Conservation (phyloP, 92 coral and sea anemone species). For the Epizoanthus scotinus region DNA sequence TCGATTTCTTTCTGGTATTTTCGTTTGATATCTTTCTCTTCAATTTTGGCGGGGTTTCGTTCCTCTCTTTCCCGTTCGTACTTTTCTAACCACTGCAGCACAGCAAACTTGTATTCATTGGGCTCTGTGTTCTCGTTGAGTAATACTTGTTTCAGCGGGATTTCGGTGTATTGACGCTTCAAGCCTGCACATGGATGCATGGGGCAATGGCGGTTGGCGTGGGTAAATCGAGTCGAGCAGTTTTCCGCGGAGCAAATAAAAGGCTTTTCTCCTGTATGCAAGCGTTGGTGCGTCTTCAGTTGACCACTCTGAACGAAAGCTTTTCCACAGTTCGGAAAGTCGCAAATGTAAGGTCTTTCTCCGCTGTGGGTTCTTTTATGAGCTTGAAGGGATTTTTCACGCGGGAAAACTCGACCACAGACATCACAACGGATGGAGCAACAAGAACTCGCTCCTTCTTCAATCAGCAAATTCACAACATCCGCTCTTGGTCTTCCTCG, state of each 20-base stretch:
- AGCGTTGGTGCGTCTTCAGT: conserved; percentile 93
- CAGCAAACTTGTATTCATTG: conserved; percentile 88
- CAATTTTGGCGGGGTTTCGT: conserved; percentile 68
- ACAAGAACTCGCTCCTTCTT: conserved; percentile 93
- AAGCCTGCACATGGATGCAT: conserved; percentile 90
- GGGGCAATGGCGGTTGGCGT: conserved; percentile 98
- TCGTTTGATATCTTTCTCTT: conserved; percentile 72
- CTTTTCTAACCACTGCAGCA: conserved; percentile 85
- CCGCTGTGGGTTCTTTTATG: conserved; percentile 99
- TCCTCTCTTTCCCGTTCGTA: conserved; percentile 89
- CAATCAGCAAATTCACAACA: conserved; percentile 80
- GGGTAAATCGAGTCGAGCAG: conserved; percentile 91
- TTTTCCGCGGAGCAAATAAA: conserved; percentile 87
- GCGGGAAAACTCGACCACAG: conserved; percentile 99
- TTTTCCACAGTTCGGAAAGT: conserved; percentile 98
- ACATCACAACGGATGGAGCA: conserved; percentile 98
- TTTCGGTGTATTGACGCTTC: conserved; percentile 75
- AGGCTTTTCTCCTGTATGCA: conserved; percentile 97
- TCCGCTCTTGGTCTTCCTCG: conserved; percentile 99
- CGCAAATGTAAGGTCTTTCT: conserved; percentile 95
- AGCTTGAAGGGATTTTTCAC: conserved; percentile 99
- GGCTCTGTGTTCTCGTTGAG: conserved; percentile 95
- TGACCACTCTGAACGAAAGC: conserved; percentile 99
- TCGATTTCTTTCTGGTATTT: conserved; percentile 67
- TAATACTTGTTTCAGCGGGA: conserved; percentile 87